Evolutionary conservation across 2,113 vertebrate genomes (phyloP).

Genomic region (Cavia porcellus): DNA sequence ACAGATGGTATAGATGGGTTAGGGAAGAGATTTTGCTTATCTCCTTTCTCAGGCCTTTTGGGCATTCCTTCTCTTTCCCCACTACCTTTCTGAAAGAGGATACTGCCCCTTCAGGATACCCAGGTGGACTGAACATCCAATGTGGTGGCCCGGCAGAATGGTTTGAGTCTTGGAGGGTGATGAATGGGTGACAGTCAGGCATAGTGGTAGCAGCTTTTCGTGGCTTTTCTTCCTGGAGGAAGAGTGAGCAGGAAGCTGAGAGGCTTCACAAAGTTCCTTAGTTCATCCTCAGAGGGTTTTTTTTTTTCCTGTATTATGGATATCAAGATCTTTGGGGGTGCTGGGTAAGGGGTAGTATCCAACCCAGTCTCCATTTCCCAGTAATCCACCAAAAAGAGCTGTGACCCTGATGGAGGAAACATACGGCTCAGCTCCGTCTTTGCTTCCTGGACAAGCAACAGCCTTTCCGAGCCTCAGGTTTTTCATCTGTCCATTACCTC

Average conservation of each 20-base stretch:
- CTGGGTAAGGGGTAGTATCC: not conserved
- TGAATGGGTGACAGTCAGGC: not conserved
- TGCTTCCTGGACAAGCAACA: not conserved
- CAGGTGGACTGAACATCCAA: not conserved
- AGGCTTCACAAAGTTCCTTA: not conserved
- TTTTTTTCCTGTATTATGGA: rapidly evolving
- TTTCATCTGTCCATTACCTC: not conserved
- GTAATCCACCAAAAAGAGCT: not conserved
- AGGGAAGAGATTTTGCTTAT: rapidly evolving
- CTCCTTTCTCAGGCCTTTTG: not conserved
- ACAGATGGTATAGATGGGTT: rapidly evolving
- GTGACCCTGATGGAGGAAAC: not conserved
- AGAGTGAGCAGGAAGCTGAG: not conserved
- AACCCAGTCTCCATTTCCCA: not conserved
- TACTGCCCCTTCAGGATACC: not conserved
- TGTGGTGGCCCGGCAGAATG: not conserved
- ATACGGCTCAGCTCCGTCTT: not conserved
- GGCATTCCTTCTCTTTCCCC: not conserved
- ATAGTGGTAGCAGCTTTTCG: no score
- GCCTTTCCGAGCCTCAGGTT: not conserved
- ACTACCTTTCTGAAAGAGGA: not conserved
- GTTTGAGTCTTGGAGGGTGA: no score
- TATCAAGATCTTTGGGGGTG: not conserved
- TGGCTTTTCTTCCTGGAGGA: not conserved
- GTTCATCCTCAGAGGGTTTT: not conserved